Evolutionary conservation across 1,140 invertebrate genomes (phyloP).

Genomic region (Zaprionus gabonicus): DNA sequence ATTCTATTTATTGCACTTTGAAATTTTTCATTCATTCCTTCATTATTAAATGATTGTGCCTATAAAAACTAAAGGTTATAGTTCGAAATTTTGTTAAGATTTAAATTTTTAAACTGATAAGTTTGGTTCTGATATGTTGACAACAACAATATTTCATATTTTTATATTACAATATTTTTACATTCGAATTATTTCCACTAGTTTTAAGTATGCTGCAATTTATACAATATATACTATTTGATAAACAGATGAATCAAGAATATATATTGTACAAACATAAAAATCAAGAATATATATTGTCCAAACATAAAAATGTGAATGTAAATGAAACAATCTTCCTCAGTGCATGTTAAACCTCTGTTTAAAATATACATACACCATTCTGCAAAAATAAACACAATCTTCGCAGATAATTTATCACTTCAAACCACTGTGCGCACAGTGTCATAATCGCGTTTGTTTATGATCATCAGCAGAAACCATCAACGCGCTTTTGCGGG

Average conservation of each 20-base stretch:
- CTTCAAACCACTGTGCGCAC: slow-evolving; percentile 42
- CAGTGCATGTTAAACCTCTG: too few relatives aligned
- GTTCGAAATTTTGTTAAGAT: neutral
- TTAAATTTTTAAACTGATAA: neutral
- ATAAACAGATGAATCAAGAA: too few relatives aligned
- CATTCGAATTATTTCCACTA: too few relatives aligned
- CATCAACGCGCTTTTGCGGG: slow-evolving; percentile 53
- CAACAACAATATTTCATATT: neutral
- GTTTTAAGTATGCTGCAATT: too few relatives aligned
- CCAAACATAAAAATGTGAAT: neutral
- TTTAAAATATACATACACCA: neutral
- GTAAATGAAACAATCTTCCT: too few relatives aligned
- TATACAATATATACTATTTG: too few relatives aligned
- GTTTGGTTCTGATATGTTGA: neutral
- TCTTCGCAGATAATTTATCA: neutral
- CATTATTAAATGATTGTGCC: too few relatives aligned
- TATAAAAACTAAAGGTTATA: neutral
- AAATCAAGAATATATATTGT: too few relatives aligned
- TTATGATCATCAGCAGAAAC: slow-evolving; percentile 59
- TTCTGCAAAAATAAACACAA: neutral
- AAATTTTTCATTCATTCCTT: too few relatives aligned
- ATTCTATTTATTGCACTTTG: too few relatives aligned
- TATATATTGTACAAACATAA: neutral
- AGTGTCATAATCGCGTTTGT: slow-evolving; percentile 44
- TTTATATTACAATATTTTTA: too few relatives aligned